These are phyloP conservation scores for Anadara kagoshimensis DNA, from an alignment of 1,140 invertebrate species.

Conservation along the genomic window DNA sequence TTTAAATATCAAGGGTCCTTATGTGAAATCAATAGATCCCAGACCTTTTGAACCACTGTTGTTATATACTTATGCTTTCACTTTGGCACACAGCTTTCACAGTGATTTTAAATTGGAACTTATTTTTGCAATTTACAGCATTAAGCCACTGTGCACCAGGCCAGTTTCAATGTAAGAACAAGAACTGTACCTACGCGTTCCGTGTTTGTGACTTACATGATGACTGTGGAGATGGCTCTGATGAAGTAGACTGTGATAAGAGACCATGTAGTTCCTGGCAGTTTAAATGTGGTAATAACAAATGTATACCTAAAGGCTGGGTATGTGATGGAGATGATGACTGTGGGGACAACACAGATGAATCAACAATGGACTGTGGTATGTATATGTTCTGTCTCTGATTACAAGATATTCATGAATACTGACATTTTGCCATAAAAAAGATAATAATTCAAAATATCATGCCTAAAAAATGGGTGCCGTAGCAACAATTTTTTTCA, in stretches of 20 bases:
- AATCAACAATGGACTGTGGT: slow-evolving; percentile 71
- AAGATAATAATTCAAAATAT: too few species aligned
- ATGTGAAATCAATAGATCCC: too few species aligned
- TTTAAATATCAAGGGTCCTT: too few species aligned
- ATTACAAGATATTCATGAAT: too few species aligned
- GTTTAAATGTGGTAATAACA: slow-evolving; percentile 54
- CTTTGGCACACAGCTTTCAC: too few species aligned
- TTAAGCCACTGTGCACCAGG: slow-evolving; percentile 82
- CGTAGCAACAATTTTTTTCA: too few species aligned
- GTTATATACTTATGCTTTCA: too few species aligned
- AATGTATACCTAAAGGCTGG: slow-evolving; percentile 29
- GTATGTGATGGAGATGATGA: slow-evolving; percentile 83
- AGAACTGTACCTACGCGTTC: slow-evolving; percentile 91
- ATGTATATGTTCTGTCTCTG: too few species aligned
- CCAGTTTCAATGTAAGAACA: slow-evolving; percentile 94
- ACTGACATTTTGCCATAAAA: too few species aligned
- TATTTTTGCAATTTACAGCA: slow-evolving; percentile 52
- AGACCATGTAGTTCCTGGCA: slow-evolving; percentile 67
- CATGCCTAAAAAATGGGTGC: too few species aligned
- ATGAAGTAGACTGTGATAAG: slow-evolving; percentile 81
- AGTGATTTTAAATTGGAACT: too few species aligned
- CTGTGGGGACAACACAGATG: slow-evolving; percentile 95
- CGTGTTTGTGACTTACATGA: slow-evolving; percentile 94
- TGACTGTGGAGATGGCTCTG: slow-evolving; percentile 90
- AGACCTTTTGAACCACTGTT: too few species aligned